Conservation (phyloP, 1,140 invertebrate genomes). For the Drosophila grimshawi region DNA sequence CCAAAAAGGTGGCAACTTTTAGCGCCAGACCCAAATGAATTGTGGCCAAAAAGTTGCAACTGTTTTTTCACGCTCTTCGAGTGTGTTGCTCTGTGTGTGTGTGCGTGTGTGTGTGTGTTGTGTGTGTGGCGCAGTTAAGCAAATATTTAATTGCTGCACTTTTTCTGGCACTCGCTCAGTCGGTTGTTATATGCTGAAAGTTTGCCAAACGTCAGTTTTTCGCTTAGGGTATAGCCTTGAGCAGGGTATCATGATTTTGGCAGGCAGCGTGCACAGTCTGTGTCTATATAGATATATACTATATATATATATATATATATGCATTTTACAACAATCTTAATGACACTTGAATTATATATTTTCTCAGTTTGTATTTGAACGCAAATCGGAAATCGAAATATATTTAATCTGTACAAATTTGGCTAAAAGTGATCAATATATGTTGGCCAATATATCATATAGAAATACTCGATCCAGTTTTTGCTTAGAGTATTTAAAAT, state of each 20-base stretch:
- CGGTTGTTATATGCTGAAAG: constrained; percentile 55
- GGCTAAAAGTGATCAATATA: too few species aligned
- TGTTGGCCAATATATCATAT: too few species aligned
- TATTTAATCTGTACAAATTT: too few species aligned
- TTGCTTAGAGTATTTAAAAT: neutral
- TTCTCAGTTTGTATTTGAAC: too few species aligned
- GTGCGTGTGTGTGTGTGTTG: constrained; percentile 29
- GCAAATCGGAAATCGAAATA: too few species aligned
- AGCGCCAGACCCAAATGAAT: constrained; percentile 70
- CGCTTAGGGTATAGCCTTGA: neutral
- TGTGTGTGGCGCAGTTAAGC: constrained; percentile 71
- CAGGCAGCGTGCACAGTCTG: too few species aligned
- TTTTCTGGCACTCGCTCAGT: constrained; percentile 53
- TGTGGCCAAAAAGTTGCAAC: constrained; percentile 80
- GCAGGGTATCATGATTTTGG: too few species aligned
- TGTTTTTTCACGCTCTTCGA: constrained; percentile 23
- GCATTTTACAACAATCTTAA: too few species aligned
- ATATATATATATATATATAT: too few species aligned
- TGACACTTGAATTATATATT: too few species aligned
- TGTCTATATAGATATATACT: too few species aligned
- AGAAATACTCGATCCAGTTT: too few species aligned
- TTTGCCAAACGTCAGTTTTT: constrained; percentile 62
- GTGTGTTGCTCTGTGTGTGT: constrained; percentile 20
- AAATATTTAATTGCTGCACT: constrained; percentile 84
- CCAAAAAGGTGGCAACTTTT: constrained; percentile 69